Percentiles rank a stretch among this genome's conserved stretches.
phyloP scores from a whole-genome alignment of 2,113 vertebrate genomes.

The Corythoichthys intestinalis region DNA sequence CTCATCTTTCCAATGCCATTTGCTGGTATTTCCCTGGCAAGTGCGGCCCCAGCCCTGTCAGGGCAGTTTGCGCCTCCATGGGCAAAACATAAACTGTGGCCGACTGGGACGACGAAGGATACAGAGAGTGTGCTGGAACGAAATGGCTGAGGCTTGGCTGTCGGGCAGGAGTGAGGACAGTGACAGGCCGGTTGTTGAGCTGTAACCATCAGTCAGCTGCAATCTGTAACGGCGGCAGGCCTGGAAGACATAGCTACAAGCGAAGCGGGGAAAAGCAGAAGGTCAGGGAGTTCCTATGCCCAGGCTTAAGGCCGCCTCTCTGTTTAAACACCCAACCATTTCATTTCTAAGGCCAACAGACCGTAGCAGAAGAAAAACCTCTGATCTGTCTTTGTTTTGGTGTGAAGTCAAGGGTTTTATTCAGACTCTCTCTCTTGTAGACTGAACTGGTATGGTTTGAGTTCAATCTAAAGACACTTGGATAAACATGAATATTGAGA shows the following conservation, averaged over 20 bases:
- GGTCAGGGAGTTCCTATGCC: conserved; percentile 58
- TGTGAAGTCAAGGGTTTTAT: conserved; percentile 3
- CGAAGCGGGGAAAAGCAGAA: conserved; percentile 32
- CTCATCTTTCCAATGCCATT: conserved; percentile 37
- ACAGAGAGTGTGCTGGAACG: conserved; percentile 45
- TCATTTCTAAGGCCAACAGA: conserved; percentile 4
- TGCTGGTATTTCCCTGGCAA: conserved; percentile 59
- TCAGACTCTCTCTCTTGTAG: not conserved
- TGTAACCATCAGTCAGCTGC: conserved; percentile 46
- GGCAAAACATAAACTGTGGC: conserved; percentile 46
- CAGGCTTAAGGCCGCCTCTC: conserved; percentile 23
- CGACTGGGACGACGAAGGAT: conserved; percentile 36
- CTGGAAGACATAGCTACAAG: conserved; percentile 45
- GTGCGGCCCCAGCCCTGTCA: conserved; percentile 32
- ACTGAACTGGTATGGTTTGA: not conserved
- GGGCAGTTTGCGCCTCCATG: conserved; percentile 38
- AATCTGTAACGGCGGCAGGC: conserved; percentile 31
- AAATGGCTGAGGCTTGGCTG: conserved; percentile 39
- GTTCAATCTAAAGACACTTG: not conserved
- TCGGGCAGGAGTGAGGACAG: conserved; percentile 25
- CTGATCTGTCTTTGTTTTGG: conserved; percentile 11
- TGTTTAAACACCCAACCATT: conserved; percentile 27
- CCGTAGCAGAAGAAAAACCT: not conserved
- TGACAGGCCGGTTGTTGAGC: conserved; percentile 38
- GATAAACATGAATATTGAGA: too few species aligned